Base-by-base conservation (phyloP, 2,797 vertebrate species). In the Chaunax sp. region DNA sequence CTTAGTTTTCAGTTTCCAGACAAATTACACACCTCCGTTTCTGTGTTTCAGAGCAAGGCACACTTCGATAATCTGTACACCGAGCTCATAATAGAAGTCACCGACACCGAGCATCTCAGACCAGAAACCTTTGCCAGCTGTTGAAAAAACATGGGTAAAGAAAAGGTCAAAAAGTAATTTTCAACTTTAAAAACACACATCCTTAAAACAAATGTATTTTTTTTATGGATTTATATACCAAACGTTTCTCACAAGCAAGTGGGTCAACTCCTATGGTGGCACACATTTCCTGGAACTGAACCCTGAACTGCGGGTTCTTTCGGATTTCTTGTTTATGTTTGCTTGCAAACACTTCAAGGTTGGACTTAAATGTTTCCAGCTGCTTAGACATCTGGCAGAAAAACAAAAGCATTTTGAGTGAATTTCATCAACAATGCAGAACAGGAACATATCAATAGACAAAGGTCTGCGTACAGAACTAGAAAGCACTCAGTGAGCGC, bases 261-360 rank as follows among this genome's bases (percentile, higher is more conserved):
- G 98, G 97, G 62, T 99, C 98, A 11, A 99, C 98, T 3, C 97
- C 98, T 1, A 99, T 99, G 4, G 97, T 97, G 8, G 97, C 97
- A 23, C 98, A 99, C 97, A 99, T 99, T 54, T 99, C 96, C 87
- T 99, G 97, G 86, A 99, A 99, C 93, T 99, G 98, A 50, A 98
- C 95, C 3, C 97, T 93, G 87, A 99, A 98, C 67, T 95, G 95
- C 0, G 97, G 84, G 80, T 79, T 98, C 69, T 96, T 97, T 4
- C 97, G 92, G 75, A 99, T 99, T 87, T 99, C 97, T 69, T 99
- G 97, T 84, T 99, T 99, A 85, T 99, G 98, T 41, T 98, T 99
- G 94, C 97, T 97, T 86, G 98, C 98, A 86, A 99, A 99, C 78
- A 97, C 96, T 78, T 99, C 96, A 66, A 99, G 84, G 91, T 99